Evolutionary conservation across 1,140 invertebrate species (phyloP), one percentile per base, ranked within the genome.

Genomic region (Heliothis subflexa): DNA sequence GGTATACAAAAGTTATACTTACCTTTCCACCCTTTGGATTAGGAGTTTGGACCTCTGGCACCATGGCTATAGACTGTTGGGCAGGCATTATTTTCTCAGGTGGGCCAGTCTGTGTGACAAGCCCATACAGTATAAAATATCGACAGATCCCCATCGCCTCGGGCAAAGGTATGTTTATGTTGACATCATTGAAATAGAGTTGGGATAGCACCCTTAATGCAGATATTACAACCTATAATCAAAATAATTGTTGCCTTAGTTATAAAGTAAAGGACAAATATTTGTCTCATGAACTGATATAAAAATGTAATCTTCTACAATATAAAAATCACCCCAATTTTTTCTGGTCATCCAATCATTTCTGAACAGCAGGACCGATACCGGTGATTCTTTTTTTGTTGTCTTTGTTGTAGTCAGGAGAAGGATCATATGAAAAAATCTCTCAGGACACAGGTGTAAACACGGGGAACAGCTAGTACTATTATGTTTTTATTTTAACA

Each of bases 81-180:
- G 92, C 81, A 62, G 93, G 93, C 89, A 93, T 89, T 70, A 94
- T 85, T 76, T 80, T 91, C 28, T 93, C 89, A 25, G 89, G 89
- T 75, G 81, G 89, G 40, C 80, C 78, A 1, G 75, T 83, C 79
- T 89, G 89, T 14, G 57, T 80, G 10, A 88, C 80, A 7, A 94
- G 79, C 1, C 91, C 91, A 88, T 88, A 91, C 5, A 93, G 77
- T 66, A 93, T 84, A 68, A 88, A 94, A 75, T 93, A 81, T 16
- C 83, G 81, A 79, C 86, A 90, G 64, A 93, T 88, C 21, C 92
- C 91, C 50, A 94, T 91, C 10, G 90, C 81, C 79, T 93, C 90
- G 68, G 90, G 85, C 55, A 91, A 70, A 12, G 83, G 81, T 76
- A 90, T 83, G 12, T 70, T 78, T 9, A 90, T 16, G 45, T 82